A percentile compares a stretch with the other conserved stretches of the same genome.
Evolutionary conservation across 1,140 invertebrate species (phyloP).

Genomic region (Lysiphlebus fabarum): DNA sequence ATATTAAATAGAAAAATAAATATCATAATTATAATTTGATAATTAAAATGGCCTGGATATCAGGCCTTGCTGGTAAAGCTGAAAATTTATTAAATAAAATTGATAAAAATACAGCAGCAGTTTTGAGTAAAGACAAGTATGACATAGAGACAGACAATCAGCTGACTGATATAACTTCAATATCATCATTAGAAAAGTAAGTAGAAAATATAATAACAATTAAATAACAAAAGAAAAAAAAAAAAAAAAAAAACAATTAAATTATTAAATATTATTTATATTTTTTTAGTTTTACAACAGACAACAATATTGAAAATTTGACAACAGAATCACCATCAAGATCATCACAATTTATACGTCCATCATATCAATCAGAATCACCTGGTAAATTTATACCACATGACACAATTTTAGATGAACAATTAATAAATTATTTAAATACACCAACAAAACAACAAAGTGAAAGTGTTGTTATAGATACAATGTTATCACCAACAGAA

Average conservation of each 20-base stretch:
- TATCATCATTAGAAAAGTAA: slow-evolving; percentile 35
- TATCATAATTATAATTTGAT: slow-evolving; percentile 9
- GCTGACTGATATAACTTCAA: slow-evolving; percentile 44
- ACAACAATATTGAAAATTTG: background rate
- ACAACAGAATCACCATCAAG: slow-evolving; percentile 15
- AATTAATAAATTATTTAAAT: slow-evolving; percentile 8
- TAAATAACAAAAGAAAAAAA: background rate
- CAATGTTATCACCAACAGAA: slow-evolving; percentile 26
- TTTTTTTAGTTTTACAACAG: background rate
- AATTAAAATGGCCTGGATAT: slow-evolving; percentile 75
- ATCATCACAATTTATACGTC: background rate
- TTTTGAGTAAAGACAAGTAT: slow-evolving; percentile 57
- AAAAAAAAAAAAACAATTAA: slow-evolving; percentile 2
- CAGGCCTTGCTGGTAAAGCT: slow-evolving; percentile 77
- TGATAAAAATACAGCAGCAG: slow-evolving; percentile 79
- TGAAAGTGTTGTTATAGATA: slow-evolving; percentile 25
- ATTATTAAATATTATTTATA: background rate
- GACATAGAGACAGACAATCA: slow-evolving; percentile 27
- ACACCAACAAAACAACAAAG: slow-evolving; percentile 20
- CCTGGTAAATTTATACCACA: background rate
- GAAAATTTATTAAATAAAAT: slow-evolving; percentile 82
- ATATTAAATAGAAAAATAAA: no score
- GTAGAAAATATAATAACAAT: background rate
- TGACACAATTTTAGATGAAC: slow-evolving; percentile 9
- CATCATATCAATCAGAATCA: background rate